These are phyloP conservation scores for Tetranychus piercei DNA, from an alignment of 2,888 invertebrate genomes.

Conservation along the genomic window DNA sequence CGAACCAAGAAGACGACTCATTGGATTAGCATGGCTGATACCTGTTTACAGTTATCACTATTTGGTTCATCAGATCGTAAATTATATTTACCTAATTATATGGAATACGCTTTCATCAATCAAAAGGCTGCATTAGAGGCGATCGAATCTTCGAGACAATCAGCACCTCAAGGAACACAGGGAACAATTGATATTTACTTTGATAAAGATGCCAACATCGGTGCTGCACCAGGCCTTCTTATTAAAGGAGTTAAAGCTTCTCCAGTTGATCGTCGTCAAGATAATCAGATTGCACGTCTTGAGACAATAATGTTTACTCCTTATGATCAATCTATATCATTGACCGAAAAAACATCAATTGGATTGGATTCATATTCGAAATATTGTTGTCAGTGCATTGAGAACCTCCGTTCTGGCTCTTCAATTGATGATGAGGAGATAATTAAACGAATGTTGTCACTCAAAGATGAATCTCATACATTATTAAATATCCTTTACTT, in stretches of 20 bases:
- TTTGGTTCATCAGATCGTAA: constrained; percentile 26
- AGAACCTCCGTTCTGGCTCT: background rate
- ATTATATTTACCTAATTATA: constrained; percentile 33
- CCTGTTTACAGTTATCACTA: constrained; percentile 59
- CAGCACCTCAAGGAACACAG: constrained; percentile 2
- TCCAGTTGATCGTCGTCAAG: constrained; percentile 35
- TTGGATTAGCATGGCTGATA: constrained; percentile 88
- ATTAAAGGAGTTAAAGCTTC: constrained; percentile 74
- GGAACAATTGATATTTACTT: constrained; percentile 12
- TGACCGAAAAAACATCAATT: background rate
- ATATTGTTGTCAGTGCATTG: background rate
- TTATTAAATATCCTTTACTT: background rate
- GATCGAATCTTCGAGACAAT: constrained; percentile 18
- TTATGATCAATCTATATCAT: constrained; percentile 34
- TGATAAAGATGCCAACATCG: constrained; percentile 34
- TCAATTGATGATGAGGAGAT: background rate
- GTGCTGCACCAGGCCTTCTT: constrained; percentile 61
- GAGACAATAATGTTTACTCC: constrained; percentile 68
- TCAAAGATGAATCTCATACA: background rate
- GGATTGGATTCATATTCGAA: background rate
- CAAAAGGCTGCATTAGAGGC: constrained; percentile 11
- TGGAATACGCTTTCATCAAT: constrained; percentile 25
- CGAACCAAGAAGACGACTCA: constrained; percentile 64
- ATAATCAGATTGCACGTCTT: constrained; percentile 51
- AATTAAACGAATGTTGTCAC: background rate